Evolutionary conservation across 2,797 vertebrate genomes (phyloP).

Genomic region (Zalophus californianus): DNA sequence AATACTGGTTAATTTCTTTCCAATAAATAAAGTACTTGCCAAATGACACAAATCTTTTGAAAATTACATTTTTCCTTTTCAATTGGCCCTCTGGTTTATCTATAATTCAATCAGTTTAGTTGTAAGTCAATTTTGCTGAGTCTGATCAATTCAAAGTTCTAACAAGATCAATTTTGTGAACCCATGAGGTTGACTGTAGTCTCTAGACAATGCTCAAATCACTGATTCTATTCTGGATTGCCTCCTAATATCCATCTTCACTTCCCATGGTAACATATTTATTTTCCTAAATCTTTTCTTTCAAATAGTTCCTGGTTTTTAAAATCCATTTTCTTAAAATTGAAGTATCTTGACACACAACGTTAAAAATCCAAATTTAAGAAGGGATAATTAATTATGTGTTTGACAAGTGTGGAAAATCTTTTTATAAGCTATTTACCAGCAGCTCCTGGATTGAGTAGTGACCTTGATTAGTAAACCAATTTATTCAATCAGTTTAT

Average conservation of each 20-base stretch:
- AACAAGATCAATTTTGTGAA: conserved; percentile 2
- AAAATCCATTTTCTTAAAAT: not conserved
- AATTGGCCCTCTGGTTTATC: not conserved
- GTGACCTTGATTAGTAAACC: not conserved
- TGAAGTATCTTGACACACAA: not conserved
- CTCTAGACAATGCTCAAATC: not conserved
- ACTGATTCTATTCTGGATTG: not conserved
- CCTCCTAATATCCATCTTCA: not conserved
- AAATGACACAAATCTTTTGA: not conserved
- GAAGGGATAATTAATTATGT: not conserved
- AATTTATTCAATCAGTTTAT: not conserved
- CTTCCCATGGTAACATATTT: not conserved
- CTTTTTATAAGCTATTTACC: not conserved
- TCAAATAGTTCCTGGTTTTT: not conserved
- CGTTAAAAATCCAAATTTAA: not conserved
- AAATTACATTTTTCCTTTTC: not conserved
- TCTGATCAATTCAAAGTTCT: not conserved
- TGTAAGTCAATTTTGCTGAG: conserved; percentile 18
- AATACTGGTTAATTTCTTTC: not conserved
- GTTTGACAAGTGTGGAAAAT: not conserved
- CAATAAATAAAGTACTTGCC: not conserved
- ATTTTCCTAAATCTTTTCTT: not conserved
- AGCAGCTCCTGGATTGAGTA: not conserved
- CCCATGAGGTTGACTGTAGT: not conserved
- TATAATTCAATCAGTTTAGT: not conserved